A percentile compares a stretch with the other conserved stretches of the same genome.
Conservation (phyloP, 2,113 vertebrate genomes). For the Cairina moschata region DNA sequence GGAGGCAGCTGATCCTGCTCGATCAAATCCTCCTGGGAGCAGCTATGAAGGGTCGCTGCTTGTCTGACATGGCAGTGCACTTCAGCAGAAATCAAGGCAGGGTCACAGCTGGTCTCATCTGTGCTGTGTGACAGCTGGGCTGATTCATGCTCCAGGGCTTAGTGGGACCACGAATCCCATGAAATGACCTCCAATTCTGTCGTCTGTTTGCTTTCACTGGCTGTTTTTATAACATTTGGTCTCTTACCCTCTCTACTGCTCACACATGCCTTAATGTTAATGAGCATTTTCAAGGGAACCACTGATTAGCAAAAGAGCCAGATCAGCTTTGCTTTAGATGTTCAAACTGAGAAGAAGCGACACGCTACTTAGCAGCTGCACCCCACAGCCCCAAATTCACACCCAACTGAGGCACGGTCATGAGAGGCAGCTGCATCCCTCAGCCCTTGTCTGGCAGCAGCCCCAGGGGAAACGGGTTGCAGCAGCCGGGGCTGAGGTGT, state of each 20-base stretch:
- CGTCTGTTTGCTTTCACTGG: neutral
- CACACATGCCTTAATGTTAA: neutral
- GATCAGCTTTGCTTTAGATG: neutral
- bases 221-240: neutral
- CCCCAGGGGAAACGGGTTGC: neutral
- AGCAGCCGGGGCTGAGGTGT: neutral
- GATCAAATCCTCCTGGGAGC: neutral
- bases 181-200: neutral
- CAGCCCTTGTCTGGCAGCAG: neutral
- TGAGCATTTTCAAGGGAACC: neutral
- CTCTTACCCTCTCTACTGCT: neutral
- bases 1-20: accelerated
- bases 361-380: neutral
- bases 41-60: neutral
- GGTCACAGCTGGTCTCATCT: accelerated
- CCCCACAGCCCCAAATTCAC: neutral
- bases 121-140: neutral
- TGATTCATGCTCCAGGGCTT: neutral
- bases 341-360: neutral
- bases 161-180: accelerated
- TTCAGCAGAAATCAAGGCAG: neutral
- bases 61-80: accelerated
- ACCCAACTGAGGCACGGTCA: neutral
- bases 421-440: neutral
- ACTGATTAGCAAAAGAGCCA: neutral